Evolutionary conservation across 2,113 vertebrate species (phyloP), one percentile per base, ranked within the genome.

Genomic region (Sorex fumeus): DNA sequence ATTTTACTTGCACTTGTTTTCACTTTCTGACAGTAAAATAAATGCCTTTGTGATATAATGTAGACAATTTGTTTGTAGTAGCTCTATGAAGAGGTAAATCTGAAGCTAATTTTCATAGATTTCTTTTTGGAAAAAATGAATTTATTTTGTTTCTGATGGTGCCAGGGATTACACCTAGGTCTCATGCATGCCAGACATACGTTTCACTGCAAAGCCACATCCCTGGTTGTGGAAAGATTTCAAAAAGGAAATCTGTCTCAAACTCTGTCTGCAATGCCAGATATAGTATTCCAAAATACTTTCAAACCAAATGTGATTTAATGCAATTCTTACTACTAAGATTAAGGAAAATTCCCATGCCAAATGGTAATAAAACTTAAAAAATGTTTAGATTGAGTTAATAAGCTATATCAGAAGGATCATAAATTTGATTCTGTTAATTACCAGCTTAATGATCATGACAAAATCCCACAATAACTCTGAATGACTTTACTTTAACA

Each of bases 361-460:
- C 12, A 75, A 88, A 77, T 88, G 25, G 25, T 43, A 6, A 82
- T 85, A 87, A 69, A 86, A 62, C n/a, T 77, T 72, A 36, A 19
- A 81, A 47, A 80, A 84, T 69, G 30, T 82, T 76, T 74, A 90
- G 23, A 70, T 0, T 60, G 32, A 88, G 53, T 75, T 70, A 91
- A 79, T n/a, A 40, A 74, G 90, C 69, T 62, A 53, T 2, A 50
- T 77, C 9, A 77, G 25, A 95, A 88, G 21, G 6, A 86, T 84
- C 30, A 19, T 64, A 85, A 77, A 92, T 3, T 2, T 79, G 12
- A 23, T 40, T 83, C 36, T 34, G 3, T 72, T 67, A 74, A 57
- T 88, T 23, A 71, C 13, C 79, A 6, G n/a, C 64, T 74, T 30
- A 76, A 32, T 78, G 36, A 82, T 34, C 74, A 18, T 28, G 21